phyloP scores from a whole-genome alignment of 2,113 vertebrate genomes.

The Phyllostomus hastatus region DNA sequence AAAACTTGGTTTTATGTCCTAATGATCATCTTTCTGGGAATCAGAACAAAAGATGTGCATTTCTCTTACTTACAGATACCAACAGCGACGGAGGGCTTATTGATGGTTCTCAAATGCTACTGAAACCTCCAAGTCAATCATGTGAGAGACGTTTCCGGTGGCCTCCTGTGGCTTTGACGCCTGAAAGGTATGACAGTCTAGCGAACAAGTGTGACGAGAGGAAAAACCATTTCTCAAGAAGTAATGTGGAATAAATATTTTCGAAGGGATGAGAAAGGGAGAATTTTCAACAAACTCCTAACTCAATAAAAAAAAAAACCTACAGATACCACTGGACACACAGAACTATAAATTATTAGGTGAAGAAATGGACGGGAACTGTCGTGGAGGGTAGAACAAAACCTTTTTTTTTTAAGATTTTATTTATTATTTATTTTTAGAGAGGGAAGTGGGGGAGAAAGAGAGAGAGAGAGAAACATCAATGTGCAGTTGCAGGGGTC shows the following conservation, averaged over 20 bases:
- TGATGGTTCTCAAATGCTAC: background rate
- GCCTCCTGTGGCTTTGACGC: background rate
- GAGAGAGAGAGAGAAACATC: too few relatives aligned
- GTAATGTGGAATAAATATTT: background rate
- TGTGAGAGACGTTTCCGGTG: background rate
- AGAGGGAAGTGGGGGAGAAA: too few relatives aligned
- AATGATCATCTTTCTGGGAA: background rate
- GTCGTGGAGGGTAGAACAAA: rapidly evolving
- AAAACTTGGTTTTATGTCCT: background rate
- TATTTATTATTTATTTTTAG: too few relatives aligned
- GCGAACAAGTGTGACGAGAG: background rate
- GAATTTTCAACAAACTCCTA: background rate
- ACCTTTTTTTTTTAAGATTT: too few relatives aligned
- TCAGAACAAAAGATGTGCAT: background rate
- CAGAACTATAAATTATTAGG: background rate
- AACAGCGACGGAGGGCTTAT: background rate
- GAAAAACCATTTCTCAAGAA: background rate
- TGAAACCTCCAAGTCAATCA: background rate
- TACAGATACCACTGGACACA: background rate
- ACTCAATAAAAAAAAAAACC: background rate
- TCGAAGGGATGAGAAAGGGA: background rate
- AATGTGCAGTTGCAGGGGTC: too few relatives aligned
- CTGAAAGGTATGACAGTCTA: background rate
- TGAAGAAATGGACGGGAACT: background rate
- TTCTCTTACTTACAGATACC: background rate